Conservation (phyloP, 1,140 invertebrate genomes). For the Solenopsis fugax region DNA sequence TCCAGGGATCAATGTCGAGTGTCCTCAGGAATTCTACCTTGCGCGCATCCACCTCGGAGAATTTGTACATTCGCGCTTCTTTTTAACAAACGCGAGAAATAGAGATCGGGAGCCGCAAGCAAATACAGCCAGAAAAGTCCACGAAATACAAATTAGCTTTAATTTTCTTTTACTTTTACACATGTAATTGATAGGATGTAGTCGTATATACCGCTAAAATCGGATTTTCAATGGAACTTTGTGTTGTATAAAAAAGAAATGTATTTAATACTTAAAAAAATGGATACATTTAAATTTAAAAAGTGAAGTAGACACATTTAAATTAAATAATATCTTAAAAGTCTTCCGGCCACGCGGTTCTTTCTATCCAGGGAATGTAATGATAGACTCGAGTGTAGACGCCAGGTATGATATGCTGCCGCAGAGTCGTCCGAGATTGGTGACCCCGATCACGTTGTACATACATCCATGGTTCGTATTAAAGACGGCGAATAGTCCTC, state of each 20-base stretch:
- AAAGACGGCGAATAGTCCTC: conserved; percentile 84
- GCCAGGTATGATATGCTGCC: conserved; percentile 85
- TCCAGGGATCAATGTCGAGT: conserved; percentile 67
- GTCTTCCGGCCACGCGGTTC: too few relatives aligned
- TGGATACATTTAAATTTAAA: too few relatives aligned
- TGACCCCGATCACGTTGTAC: conserved; percentile 87
- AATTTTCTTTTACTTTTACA: neutral
- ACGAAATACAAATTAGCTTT: neutral
- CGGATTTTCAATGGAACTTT: neutral
- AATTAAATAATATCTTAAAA: too few relatives aligned
- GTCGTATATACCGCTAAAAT: neutral
- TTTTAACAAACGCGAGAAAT: neutral
- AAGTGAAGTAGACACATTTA: too few relatives aligned
- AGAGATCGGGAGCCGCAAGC: neutral
- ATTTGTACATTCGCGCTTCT: neutral
- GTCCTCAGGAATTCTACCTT: conserved; percentile 49
- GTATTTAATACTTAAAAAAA: too few relatives aligned
- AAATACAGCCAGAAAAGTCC: neutral
- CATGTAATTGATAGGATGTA: neutral
- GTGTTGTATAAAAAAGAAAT: too few relatives aligned
- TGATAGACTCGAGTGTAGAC: conserved; percentile 88
- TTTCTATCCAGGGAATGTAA: too few relatives aligned
- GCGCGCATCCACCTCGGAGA: conserved; percentile 13
- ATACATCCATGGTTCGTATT: conserved; percentile 83
- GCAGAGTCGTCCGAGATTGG: conserved; percentile 86